These are phyloP conservation scores for Eumeta japonica DNA, from an alignment of 1,140 invertebrate species.

Conservation along the genomic window DNA sequence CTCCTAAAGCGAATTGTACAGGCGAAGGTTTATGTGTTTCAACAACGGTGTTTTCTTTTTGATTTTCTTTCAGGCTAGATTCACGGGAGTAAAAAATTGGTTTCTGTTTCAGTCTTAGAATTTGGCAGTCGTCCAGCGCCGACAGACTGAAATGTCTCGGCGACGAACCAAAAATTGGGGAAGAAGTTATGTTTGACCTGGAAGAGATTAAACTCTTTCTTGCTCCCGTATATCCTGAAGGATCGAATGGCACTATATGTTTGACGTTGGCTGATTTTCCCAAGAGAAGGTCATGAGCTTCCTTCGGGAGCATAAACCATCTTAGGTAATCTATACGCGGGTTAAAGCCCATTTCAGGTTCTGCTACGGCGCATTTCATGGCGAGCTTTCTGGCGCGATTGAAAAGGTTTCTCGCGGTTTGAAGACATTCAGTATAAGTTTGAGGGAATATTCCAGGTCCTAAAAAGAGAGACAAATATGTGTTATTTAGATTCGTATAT, in stretches of 20 bases:
- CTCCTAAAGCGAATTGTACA: conserved; percentile 68
- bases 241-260: conserved; percentile 73
- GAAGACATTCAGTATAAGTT: conserved; percentile 72
- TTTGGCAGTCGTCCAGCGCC: conserved; percentile 60
- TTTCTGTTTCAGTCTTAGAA: conserved; percentile 49
- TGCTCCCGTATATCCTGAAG: conserved; percentile 49
- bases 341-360: conserved; percentile 70
- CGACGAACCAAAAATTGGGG: conserved; percentile 50
- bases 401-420: conserved; percentile 77
- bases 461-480: conserved; percentile 17
- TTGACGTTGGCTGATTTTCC: conserved; percentile 73
- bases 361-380: conserved; percentile 69
- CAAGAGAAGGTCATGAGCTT: conserved; percentile 71
- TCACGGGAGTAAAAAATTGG: conserved; percentile 48
- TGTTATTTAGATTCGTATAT: too few relatives aligned
- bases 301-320: conserved; percentile 83
- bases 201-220: conserved; percentile 39
- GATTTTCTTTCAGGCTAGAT: conserved; percentile 43
- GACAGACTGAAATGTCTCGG: conserved; percentile 63
- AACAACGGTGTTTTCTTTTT: conserved; percentile 26
- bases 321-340: conserved; percentile 67
- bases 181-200: conserved; percentile 43
- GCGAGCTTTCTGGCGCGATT: conserved; percentile 75
- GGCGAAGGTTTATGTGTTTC: conserved; percentile 35
- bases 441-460: conserved; percentile 69